Evolutionary conservation across 2,888 invertebrate genomes (phyloP).

Genomic region (Melanargia galathea): DNA sequence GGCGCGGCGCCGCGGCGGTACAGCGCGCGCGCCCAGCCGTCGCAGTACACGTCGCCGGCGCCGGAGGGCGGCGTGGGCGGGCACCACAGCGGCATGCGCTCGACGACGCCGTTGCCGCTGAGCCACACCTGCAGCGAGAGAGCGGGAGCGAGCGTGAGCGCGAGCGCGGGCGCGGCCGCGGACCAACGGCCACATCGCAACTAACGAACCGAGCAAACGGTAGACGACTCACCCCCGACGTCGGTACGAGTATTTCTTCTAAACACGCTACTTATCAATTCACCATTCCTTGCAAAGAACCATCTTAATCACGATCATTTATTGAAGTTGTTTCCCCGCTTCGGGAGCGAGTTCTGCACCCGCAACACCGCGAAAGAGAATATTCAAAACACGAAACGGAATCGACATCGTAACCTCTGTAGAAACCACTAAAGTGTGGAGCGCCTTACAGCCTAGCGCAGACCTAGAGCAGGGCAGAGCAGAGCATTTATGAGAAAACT

Average conservation of each 20-base stretch:
- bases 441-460: too few species aligned
- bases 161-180: neutral
- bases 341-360: too few species aligned
- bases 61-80: slow-evolving; percentile 98
- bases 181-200: too few species aligned
- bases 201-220: neutral
- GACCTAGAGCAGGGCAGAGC: too few species aligned
- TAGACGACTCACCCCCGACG: slow-evolving; percentile 11
- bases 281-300: neutral
- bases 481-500: too few species aligned
- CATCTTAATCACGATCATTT: too few species aligned
- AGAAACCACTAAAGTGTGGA: too few species aligned
- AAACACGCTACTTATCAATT: neutral
- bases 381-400: neutral
- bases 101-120: slow-evolving; percentile 82
- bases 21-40: slow-evolving; percentile 91
- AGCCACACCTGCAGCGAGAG: slow-evolving; percentile 86
- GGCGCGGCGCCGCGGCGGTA: slow-evolving; percentile 89
- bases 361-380: neutral
- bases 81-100: slow-evolving; percentile 96
- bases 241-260: neutral
- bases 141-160: neutral
- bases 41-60: slow-evolving; percentile 95
- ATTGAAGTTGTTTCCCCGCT: too few species aligned
- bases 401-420: too few species aligned